Evolutionary conservation across 2,797 vertebrate species (phyloP), one percentile per base, ranked within the genome.

Genomic region (Psittacula derbiana): DNA sequence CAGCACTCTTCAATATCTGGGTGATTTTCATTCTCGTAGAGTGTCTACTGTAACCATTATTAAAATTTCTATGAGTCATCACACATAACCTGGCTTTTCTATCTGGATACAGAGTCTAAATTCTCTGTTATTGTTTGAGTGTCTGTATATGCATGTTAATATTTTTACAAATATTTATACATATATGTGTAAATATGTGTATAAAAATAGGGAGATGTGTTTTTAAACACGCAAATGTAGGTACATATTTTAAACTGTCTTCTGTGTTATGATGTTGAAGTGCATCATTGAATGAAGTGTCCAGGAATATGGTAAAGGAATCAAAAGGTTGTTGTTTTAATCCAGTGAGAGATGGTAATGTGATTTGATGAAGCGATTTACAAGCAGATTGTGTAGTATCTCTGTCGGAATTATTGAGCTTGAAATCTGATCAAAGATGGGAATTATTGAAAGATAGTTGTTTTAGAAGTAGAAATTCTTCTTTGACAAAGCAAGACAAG

Each of bases 381-480:
- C 33, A 60, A 92, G 75, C 80, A 71, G 47, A 36, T 61, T 84
- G 23, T 71, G 65, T 80, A 33, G 74, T 90, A 62, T 74, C 38
- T 73, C 44, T 92, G n/a, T 95, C 57, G 90, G 74, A 94, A 95
- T 87, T 88, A 87, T 36, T 92, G 18, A 88, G 65, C 60, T 92
- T 90, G 87, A 96, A 96, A 97, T 97, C 46, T 95, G 86, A 95
- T 95, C 79, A 97, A 96, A 95, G 55, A 71, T 27, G 49, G 60
- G 38, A 80, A 52, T 90, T 95, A 92, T 52, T 91, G 43, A 89
- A 95, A 94, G 80, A 33, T 24, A 15, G 38, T 91, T 91, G 49
- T 76, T 94, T 97, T 90, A 92, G 82, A 96, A 92, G 72, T 91
- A 67, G 71, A 95, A 88, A 91, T 96, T 95, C 88, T 88, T 79